A percentile compares a stretch with the other conserved stretches of the same genome.
Conservation (phyloP, 2,113 vertebrate species). For the Labeo catla region DNA sequence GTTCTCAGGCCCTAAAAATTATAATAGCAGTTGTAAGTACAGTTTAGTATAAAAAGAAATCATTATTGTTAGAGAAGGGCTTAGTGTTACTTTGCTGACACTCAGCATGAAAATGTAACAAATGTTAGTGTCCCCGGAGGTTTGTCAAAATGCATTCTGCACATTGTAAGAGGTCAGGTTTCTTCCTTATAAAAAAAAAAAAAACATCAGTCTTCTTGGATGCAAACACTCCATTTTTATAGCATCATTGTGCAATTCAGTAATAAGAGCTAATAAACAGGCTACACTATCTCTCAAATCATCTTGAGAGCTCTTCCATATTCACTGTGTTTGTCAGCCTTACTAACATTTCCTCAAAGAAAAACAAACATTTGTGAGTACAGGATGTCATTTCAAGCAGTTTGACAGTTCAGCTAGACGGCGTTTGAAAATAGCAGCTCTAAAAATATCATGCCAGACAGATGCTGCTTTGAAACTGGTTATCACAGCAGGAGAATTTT, state of each 20-base stretch:
- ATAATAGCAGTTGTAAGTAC: neutral
- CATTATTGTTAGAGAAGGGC: neutral
- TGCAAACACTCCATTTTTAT: neutral
- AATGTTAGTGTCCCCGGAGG: neutral
- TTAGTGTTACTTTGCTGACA: neutral
- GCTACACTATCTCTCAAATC: neutral
- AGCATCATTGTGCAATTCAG: neutral
- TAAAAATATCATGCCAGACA: conserved; percentile 15
- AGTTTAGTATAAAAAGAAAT: neutral
- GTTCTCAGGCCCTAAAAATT: neutral
- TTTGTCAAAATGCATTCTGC: neutral
- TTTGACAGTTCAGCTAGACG: neutral
- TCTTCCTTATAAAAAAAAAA: neutral
- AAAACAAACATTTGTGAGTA: neutral
- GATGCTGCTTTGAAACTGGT: neutral
- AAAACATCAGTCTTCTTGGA: neutral
- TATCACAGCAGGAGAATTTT: neutral
- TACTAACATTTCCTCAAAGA: neutral
- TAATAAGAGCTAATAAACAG: neutral
- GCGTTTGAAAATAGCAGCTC: conserved; percentile 11
- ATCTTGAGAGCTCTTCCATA: neutral
- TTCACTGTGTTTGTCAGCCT: neutral
- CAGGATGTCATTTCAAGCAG: neutral
- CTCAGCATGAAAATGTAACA: neutral
- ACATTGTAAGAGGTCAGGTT: neutral